phyloP scores from a whole-genome alignment of 1,140 invertebrate genomes.

The Streblospio benedicti region DNA sequence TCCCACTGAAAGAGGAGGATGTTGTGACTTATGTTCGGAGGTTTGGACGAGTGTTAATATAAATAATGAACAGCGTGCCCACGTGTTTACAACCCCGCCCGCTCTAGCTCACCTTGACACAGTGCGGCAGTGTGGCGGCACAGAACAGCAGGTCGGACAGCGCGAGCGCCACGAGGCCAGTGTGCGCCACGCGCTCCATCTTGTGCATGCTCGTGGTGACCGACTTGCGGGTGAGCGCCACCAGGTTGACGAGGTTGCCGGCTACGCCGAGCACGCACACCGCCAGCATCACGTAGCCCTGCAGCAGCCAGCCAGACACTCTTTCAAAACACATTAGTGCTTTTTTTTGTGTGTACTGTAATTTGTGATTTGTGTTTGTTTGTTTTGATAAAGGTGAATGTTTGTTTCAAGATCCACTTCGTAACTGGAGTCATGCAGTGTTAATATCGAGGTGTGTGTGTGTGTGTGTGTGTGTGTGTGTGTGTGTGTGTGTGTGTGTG shows the following conservation, averaged over 20 bases:
- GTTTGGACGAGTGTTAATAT: neutral
- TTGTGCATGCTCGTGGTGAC: neutral
- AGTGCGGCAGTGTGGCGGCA: conserved; percentile 10
- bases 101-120: too few species aligned
- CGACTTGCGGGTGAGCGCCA: conserved; percentile 12
- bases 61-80: neutral
- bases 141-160: conserved; percentile 17
- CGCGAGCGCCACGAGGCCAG: conserved; percentile 11
- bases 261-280: conserved; percentile 16
- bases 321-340: too few species aligned
- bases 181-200: conserved; percentile 10
- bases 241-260: conserved; percentile 14
- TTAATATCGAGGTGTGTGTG: too few species aligned
- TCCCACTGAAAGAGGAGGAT: neutral
- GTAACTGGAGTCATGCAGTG: too few species aligned
- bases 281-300: neutral
- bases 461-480: too few species aligned
- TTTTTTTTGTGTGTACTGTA: too few species aligned
- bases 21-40: neutral
- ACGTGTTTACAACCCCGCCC: too few species aligned
- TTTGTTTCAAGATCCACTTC: too few species aligned
- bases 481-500: too few species aligned
- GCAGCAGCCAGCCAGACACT: too few species aligned
- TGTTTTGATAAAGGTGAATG: too few species aligned
- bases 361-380: too few species aligned